Base-by-base conservation (phyloP, 1,140 invertebrate species). In the Rhyacophila brunnea region DNA sequence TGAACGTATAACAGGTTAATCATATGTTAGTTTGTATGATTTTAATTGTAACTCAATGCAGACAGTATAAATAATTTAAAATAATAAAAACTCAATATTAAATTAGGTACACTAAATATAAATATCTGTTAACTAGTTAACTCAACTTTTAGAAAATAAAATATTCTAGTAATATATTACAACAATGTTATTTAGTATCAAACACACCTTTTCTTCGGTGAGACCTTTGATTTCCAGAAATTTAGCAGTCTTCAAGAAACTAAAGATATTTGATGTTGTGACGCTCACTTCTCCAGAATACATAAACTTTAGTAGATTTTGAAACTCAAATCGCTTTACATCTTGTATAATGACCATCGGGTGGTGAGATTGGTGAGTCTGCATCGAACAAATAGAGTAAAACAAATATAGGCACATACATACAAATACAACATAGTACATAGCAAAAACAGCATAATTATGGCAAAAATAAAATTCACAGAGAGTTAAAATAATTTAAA, bases 251-350 rank as follows among this genome's bases (percentile, higher is more conserved):
- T 88, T 83, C 56, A 93, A 72, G 74, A 93, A 89, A 1, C 85
- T 84, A 42, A 86, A 82, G 47, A 93, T 74, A 73, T 92, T 89
- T 46, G 88, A 87, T 70, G 91, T 86, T 49, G 87, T 83, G 18
- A 93, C 89, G 72, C 91, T 91, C 3, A 93, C 90, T 74, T 92
- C 90, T 13, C 91, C 91, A 53, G 86, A 83, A 70, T 93, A 93
- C 85, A 92, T 91, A 71, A 91, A 92, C 70, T 90, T 87, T 60
- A 92, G 74, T 32, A 93, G 81, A 60, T 89, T 87, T 66, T 86
- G 84, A 54, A 93, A 77, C 72, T 92, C 87, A 66, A 86, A 84
- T 66, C 86, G 87, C 23, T 84, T 81, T 11, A 92, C 86, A 81
- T 91, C 89, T 68, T 88, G 86, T 66, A 92, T 78, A 64, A 91